phyloP scores from a whole-genome alignment of 2,797 vertebrate species.

The Potorous gilbertii region DNA sequence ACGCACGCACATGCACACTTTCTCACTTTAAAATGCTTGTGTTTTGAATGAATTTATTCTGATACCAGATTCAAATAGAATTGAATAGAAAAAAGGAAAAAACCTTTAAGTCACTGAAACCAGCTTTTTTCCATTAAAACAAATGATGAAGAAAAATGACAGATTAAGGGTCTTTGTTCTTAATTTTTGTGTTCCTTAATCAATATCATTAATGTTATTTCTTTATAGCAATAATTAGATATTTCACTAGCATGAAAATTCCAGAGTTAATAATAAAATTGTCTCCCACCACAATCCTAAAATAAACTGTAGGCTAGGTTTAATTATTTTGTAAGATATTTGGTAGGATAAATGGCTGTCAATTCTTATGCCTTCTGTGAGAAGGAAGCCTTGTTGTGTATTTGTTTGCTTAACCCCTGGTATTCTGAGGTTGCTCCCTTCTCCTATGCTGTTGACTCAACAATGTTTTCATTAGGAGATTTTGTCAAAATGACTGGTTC shows the following conservation, averaged over 20 bases:
- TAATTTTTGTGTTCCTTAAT: not conserved
- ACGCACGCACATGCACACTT: no score
- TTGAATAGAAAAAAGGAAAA: not conserved
- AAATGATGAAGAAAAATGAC: not conserved
- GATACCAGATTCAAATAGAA: not conserved
- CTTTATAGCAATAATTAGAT: not conserved
- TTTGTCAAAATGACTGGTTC: conserved; percentile 14
- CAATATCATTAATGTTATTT: not conserved
- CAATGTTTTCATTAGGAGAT: conserved; percentile 51
- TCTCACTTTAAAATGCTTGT: not conserved
- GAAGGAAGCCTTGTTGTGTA: not conserved
- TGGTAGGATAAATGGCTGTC: not conserved
- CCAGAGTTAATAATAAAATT: not conserved
- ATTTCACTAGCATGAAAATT: not conserved
- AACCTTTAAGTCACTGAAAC: not conserved
- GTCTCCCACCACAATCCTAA: not conserved
- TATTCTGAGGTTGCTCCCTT: not conserved
- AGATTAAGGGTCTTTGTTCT: not conserved
- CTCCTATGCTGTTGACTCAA: conserved; percentile 12
- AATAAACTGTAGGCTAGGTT: conserved; percentile 33
- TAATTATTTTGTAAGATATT: conserved; percentile 1
- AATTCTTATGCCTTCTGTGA: not conserved
- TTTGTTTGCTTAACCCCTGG: not conserved
- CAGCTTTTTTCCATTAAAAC: not conserved
- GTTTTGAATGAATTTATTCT: not conserved